Percentiles rank a stretch among this genome's conserved stretches.
Evolutionary conservation across 2,888 invertebrate species (phyloP).

Genomic region (Fragum whitleyi): DNA sequence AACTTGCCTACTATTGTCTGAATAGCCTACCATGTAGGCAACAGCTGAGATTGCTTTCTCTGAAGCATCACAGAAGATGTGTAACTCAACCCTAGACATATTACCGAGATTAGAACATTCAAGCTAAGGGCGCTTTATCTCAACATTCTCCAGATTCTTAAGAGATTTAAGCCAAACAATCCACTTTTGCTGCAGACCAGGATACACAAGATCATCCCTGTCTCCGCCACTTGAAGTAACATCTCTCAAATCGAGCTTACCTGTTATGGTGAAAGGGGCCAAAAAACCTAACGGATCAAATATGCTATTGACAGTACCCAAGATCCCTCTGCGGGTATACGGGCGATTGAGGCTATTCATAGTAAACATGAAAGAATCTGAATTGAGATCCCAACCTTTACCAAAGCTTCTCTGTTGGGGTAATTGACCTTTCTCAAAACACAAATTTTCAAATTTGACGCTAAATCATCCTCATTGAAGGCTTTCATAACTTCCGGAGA

Average conservation of each 20-base stretch:
- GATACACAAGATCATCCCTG: background rate
- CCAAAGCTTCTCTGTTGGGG: constrained; percentile 48
- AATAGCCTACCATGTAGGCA: background rate
- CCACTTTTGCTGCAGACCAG: background rate
- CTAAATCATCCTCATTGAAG: constrained; percentile 45
- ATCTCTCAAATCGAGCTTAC: background rate
- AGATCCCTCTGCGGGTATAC: background rate
- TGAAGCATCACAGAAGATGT: background rate
- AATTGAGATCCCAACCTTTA: constrained; percentile 53
- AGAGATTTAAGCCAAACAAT: too few relatives aligned
- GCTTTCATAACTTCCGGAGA: constrained; percentile 6
- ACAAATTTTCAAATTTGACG: constrained; percentile 52
- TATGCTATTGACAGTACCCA: background rate
- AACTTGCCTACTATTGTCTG: background rate
- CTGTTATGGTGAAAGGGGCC: background rate
- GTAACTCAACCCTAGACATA: background rate
- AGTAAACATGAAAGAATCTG: constrained; percentile 27
- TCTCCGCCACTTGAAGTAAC: background rate
- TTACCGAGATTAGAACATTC: background rate
- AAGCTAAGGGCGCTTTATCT: too few relatives aligned
- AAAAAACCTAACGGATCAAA: background rate
- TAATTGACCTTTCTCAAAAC: constrained; percentile 51
- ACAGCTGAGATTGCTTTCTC: background rate
- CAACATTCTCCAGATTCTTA: constrained; percentile 19
- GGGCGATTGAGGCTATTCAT: background rate